Evolutionary conservation across 2,113 vertebrate species (phyloP).

Genomic region (Peromyscus leucopus): DNA sequence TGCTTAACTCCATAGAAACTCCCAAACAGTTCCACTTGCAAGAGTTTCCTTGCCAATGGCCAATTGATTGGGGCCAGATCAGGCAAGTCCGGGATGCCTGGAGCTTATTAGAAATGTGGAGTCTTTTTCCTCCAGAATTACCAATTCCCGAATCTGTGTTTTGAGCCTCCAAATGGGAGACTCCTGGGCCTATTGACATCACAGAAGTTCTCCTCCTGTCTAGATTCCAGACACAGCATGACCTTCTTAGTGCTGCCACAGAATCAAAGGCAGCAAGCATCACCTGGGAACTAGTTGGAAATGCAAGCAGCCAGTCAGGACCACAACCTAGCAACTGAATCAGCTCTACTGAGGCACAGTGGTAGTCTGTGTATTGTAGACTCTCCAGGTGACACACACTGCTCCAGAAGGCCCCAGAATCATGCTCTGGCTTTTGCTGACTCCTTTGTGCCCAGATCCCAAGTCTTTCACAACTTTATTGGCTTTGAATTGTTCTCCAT

Average conservation of each 20-base stretch:
- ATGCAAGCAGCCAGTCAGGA: background rate
- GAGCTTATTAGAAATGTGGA: background rate
- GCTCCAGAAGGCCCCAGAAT: background rate
- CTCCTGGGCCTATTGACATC: background rate
- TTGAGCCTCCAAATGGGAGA: background rate
- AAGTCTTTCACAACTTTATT: background rate
- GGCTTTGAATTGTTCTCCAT: background rate
- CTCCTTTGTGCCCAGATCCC: background rate
- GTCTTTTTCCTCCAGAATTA: background rate
- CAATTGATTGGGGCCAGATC: background rate
- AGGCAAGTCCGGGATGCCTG: background rate
- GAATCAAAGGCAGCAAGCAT: background rate
- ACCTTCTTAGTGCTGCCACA: background rate
- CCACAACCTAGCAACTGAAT: background rate
- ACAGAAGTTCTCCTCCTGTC: background rate
- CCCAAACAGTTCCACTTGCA: slow-evolving; percentile 15
- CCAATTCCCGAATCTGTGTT: background rate
- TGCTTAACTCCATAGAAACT: background rate
- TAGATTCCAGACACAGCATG: background rate
- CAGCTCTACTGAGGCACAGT: background rate
- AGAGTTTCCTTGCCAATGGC: background rate
- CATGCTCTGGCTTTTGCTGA: background rate
- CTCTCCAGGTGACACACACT: background rate
- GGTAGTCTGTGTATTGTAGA: background rate
- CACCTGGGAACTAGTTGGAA: background rate